A percentile compares a stretch with the other conserved stretches of the same genome.
Evolutionary conservation across 2,113 vertebrate species (phyloP).

Genomic region (Reinhardtius hippoglossoides): DNA sequence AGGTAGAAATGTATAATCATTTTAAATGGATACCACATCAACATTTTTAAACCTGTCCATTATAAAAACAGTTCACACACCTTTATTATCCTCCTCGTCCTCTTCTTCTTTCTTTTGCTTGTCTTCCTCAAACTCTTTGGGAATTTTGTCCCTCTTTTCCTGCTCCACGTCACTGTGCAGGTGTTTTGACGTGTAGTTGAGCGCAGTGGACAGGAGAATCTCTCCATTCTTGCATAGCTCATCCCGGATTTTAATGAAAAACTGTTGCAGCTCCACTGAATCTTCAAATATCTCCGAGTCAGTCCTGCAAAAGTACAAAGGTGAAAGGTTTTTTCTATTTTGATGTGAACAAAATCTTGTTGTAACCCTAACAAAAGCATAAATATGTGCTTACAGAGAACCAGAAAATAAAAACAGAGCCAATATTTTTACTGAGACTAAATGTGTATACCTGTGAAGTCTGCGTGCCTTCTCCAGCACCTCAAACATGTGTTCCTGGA

Average conservation of each 20-base stretch:
- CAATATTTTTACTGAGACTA: neutral
- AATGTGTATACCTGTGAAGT: conserved; percentile 87
- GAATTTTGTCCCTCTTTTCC: conserved; percentile 97
- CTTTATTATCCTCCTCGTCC: conserved; percentile 88
- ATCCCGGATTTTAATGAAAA: conserved; percentile 97
- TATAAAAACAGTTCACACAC: conserved; percentile 57
- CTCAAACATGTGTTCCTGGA: conserved; percentile 99
- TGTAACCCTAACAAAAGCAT: neutral
- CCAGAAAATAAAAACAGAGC: neutral
- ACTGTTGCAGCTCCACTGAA: conserved; percentile 96
- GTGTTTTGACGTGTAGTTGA: conserved; percentile 95
- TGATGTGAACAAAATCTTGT: neutral
- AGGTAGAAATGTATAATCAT: conserved; percentile 21
- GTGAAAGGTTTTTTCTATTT: no score
- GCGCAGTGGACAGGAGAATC: conserved; percentile 91
- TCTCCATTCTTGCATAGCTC: conserved; percentile 99
- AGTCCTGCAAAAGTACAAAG: conserved; percentile 83
- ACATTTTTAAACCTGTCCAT: neutral
- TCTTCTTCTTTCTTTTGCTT: conserved; percentile 88
- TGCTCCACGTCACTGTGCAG: conserved; percentile 95
- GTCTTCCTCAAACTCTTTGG: conserved; percentile 97
- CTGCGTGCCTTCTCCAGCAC: conserved; percentile 94
- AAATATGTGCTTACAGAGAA: neutral
- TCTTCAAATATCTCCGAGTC: conserved; percentile 99
- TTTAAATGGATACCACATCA: neutral